Evolutionary conservation across 2,888 invertebrate species (phyloP).

Genomic region (Scrobipalpa atriplicella): DNA sequence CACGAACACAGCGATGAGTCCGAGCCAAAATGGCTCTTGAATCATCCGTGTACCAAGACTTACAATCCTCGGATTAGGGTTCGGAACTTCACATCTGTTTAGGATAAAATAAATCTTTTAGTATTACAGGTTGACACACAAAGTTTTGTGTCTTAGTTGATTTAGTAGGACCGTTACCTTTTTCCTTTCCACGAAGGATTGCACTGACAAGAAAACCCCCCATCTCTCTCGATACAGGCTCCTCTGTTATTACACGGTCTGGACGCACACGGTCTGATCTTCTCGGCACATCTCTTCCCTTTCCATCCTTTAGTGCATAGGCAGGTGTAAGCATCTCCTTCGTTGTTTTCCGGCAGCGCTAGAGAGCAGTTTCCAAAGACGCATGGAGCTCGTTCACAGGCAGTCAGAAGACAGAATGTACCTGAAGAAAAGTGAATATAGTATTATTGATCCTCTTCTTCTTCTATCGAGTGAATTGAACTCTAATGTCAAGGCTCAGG

Average conservation of each 20-base stretch:
- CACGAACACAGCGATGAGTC: slow-evolving; percentile 91
- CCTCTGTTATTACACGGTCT: slow-evolving; percentile 90
- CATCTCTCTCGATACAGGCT: slow-evolving; percentile 86
- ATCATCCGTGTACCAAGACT: slow-evolving; percentile 90
- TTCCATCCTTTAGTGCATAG: slow-evolving; percentile 86
- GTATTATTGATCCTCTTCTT: neutral
- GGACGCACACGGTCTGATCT: slow-evolving; percentile 86
- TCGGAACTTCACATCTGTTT: slow-evolving; percentile 87
- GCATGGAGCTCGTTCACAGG: slow-evolving; percentile 89
- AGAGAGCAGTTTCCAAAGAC: slow-evolving; percentile 85
- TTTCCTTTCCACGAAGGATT: slow-evolving; percentile 89
- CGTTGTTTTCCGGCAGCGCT: slow-evolving; percentile 47
- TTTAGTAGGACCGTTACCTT: slow-evolving; percentile 47
- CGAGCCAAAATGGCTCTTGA: slow-evolving; percentile 95
- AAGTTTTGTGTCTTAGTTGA: neutral
- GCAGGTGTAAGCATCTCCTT: slow-evolving; percentile 80
- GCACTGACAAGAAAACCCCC: slow-evolving; percentile 87
- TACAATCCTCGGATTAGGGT: slow-evolving; percentile 75
- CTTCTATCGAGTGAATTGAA: too few relatives aligned
- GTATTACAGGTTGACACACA: neutral
- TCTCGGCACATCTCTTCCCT: slow-evolving; percentile 86
- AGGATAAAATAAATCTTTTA: neutral
- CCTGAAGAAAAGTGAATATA: slow-evolving; percentile 69
- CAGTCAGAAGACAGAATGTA: slow-evolving; percentile 88
- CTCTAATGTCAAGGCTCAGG: too few relatives aligned